A percentile compares a stretch with the other conserved stretches of the same genome.
Conservation (phyloP, 2,888 invertebrate species). For the Celastrina argiolus region DNA sequence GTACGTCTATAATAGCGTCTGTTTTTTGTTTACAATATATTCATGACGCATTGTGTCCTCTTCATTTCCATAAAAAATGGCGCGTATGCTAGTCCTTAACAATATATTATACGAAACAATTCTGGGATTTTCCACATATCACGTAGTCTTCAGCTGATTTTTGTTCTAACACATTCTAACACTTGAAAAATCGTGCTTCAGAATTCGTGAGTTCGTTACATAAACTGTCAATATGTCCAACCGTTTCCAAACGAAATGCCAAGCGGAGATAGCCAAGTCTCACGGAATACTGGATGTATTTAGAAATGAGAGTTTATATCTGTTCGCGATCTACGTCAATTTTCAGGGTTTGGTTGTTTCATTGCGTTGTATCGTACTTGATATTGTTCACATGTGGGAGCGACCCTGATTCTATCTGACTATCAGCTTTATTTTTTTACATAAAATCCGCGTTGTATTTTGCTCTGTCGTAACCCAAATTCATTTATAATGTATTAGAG, state of each 20-base stretch:
- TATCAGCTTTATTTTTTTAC: neutral
- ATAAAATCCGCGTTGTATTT: neutral
- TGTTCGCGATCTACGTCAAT: conserved; percentile 3
- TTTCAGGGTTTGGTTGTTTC: neutral
- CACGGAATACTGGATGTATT: conserved; percentile 19
- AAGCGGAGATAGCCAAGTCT: conserved; percentile 14
- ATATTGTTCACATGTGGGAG: neutral
- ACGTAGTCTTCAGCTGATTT: too few relatives aligned
- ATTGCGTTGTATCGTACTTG: neutral
- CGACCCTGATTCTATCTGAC: neutral
- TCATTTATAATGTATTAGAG: too few relatives aligned
- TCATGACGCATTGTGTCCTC: neutral
- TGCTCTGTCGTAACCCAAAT: too few relatives aligned
- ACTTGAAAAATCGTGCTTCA: neutral
- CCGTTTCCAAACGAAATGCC: neutral
- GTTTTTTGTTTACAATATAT: neutral
- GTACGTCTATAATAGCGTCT: neutral
- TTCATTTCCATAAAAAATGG: neutral
- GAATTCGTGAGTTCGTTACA: neutral
- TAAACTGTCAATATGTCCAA: neutral
- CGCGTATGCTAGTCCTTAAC: neutral
- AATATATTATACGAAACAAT: too few relatives aligned
- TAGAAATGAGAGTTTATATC: conserved; percentile 12
- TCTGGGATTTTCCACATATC: too few relatives aligned
- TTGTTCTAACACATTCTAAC: neutral